Conservation (phyloP, 2,113 vertebrate species). For the Crotalus tigris region DNA sequence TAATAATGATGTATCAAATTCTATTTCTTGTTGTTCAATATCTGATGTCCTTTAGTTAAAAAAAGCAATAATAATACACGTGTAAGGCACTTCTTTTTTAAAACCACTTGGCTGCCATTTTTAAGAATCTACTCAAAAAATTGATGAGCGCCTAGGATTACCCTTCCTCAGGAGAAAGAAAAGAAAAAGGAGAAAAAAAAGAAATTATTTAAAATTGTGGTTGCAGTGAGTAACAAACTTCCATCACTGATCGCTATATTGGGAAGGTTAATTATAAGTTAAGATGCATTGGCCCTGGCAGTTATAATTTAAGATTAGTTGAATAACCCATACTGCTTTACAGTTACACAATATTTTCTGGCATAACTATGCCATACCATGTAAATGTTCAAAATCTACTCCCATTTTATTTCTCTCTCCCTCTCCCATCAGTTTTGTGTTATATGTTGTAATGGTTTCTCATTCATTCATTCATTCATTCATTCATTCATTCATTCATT, state of each 20-base stretch:
- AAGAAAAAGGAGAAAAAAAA: too few species aligned
- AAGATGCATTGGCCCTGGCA: background rate
- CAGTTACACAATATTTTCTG: background rate
- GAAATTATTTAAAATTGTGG: background rate
- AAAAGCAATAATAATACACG: slow-evolving; percentile 14
- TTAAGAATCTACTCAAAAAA: background rate
- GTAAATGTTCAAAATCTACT: background rate
- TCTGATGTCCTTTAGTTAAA: slow-evolving; percentile 77
- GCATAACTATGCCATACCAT: background rate
- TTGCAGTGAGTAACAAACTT: background rate
- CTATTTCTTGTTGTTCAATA: slow-evolving; percentile 80
- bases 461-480: background rate
- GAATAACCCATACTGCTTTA: background rate
- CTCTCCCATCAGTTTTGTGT: background rate
- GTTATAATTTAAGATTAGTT: background rate
- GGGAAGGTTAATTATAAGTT: background rate
- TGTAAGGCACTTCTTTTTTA: background rate
- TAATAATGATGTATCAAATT: slow-evolving; percentile 84
- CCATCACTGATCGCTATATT: background rate
- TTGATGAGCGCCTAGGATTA: background rate
- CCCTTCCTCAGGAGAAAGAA: background rate
- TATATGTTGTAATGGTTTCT: background rate
- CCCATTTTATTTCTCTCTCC: background rate
- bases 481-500: background rate
- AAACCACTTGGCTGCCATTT: background rate